A percentile compares a stretch with the other conserved stretches of the same genome.
phyloP scores from a whole-genome alignment of 2,113 vertebrate genomes.

The Neodontobutis hainanensis region DNA sequence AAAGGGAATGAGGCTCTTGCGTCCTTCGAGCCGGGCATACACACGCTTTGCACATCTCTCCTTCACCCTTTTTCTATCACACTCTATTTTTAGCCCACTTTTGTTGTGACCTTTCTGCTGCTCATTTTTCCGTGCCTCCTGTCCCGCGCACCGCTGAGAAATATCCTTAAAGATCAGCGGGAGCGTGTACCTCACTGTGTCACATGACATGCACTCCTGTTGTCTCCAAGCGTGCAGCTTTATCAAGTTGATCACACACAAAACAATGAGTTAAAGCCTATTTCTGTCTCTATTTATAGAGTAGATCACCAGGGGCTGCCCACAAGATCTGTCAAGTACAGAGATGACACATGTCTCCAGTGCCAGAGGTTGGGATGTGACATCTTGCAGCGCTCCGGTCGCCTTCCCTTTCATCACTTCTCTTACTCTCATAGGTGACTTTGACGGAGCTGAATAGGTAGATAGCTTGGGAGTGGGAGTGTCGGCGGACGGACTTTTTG shows the following conservation, averaged over 20 bases:
- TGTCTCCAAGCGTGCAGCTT: background rate
- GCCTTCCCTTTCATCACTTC: background rate
- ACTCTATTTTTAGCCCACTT: conserved; percentile 40
- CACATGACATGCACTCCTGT: conserved; percentile 2
- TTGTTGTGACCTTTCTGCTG: conserved; percentile 23
- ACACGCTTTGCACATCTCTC: conserved; percentile 13
- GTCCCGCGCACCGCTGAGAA: background rate
- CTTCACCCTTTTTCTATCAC: conserved; percentile 11
- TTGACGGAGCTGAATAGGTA: conserved; percentile 38
- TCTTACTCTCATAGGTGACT: conserved; percentile 36
- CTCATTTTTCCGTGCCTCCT: conserved; percentile 8
- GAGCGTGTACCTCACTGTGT: background rate
- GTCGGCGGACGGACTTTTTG: conserved; percentile 7
- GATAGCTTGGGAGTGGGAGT: conserved; percentile 18
- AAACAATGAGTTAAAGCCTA: conserved; percentile 27
- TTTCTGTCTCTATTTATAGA: conserved; percentile 56
- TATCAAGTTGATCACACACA: conserved; percentile 14
- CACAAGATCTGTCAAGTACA: conserved; percentile 60
- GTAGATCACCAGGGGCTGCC: conserved; percentile 48
- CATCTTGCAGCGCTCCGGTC: conserved; percentile 41
- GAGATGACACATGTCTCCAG: conserved; percentile 58
- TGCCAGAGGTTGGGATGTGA: conserved; percentile 61
- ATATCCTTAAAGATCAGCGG: conserved; percentile 16
- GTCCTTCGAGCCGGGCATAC: background rate
- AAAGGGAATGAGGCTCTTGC: conserved; percentile 16